Base-by-base conservation (phyloP, 2,888 invertebrate species). In the Ophion slaviceki region DNA sequence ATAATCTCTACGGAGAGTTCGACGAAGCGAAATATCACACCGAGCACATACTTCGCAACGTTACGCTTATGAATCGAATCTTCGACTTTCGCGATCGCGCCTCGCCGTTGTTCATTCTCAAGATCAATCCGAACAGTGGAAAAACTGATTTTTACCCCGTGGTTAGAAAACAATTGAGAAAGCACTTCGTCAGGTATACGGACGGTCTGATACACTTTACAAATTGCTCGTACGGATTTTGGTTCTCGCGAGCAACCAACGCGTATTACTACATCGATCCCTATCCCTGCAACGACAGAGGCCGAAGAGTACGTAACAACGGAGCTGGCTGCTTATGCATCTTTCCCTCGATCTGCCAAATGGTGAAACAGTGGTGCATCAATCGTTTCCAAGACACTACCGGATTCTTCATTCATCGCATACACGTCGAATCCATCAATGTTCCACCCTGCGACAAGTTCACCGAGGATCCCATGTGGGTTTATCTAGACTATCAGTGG, bases 171-270 rank as follows among this genome's bases (percentile, higher is more conserved):
- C 88, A 92, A 24, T 17, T 94, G 72, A 89, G 88, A 40, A 87
- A 81, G 8, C 90, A 89, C 28, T 92, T 94, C 14, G 88, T 89
- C 40, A 88, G 82, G 6, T 75, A 90, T 24, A 86, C 87, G 0
- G 89, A 91, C 53, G 94, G 93, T 3, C 88, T 94, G 3, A 66
- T 94, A 17, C 94, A 94, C 11, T 93, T 94, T 59, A 89, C 91
- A 0, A 94, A 93, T 61, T 93, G 94, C 80, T 93, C 93, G 40
- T 94, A 93, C 67, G 93, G 92, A 7, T 93, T 94, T 83, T 94
- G 94, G 94, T 92, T 92, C 66, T 93, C 92, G 0, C 86, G 87
- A 20, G 67, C 87, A 5, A 93, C 91, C 0, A 89, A 90, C 10
- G 90, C 90, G 8, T 94, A 92, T 45, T 93, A 93, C 24, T 94